A percentile compares a stretch with the other conserved stretches of the same genome.
Conservation (phyloP, 2,113 vertebrate species). For the Rhinolophus sinicus region DNA sequence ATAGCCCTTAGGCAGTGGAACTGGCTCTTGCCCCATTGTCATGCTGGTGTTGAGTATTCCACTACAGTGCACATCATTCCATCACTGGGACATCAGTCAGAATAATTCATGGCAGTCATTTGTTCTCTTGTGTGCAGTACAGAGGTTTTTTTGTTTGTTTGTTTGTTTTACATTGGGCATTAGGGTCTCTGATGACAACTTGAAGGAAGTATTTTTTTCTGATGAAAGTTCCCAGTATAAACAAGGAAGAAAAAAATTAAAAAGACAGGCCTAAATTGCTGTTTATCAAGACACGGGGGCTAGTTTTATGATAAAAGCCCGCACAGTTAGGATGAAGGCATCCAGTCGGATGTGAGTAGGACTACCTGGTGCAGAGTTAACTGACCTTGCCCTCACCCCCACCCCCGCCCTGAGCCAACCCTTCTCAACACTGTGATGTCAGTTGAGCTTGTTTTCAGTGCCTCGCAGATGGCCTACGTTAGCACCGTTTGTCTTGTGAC, state of each 20-base stretch:
- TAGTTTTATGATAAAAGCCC: background rate
- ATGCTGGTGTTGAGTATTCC: background rate
- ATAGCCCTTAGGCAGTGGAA: background rate
- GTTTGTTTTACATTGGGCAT: background rate
- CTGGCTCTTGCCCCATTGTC: background rate
- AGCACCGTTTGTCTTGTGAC: background rate
- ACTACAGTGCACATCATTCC: accelerated
- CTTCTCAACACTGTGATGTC: background rate
- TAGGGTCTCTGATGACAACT: background rate
- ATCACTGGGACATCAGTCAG: background rate
- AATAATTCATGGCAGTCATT: background rate
- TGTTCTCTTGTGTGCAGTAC: background rate
- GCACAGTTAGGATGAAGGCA: too few relatives aligned
- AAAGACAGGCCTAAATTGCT: background rate
- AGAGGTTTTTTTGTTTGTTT: background rate
- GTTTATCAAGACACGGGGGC: background rate
- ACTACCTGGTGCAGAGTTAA: background rate
- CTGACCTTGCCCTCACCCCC: background rate
- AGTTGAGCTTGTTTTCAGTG: background rate
- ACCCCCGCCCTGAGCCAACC: background rate
- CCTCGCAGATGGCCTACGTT: background rate
- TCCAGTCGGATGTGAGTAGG: background rate
- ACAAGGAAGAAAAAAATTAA: background rate
- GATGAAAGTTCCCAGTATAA: background rate
- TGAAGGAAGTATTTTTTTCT: background rate